Percentiles rank a stretch among this genome's conserved stretches.
Conservation (phyloP, 2,113 vertebrate genomes). For the Dolichotis patagonum region DNA sequence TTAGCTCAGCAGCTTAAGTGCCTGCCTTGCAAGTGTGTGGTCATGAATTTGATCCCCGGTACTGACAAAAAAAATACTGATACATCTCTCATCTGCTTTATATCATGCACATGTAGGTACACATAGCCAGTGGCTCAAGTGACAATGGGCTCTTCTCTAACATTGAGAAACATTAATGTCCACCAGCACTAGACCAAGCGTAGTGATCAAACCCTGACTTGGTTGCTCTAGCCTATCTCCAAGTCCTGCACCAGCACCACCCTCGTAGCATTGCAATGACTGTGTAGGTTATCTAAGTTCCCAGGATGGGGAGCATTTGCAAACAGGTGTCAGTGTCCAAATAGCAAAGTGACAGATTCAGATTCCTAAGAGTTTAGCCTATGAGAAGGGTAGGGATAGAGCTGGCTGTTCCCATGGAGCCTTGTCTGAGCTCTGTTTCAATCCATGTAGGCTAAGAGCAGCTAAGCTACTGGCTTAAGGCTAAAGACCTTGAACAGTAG, state of each 20-base stretch:
- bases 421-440: neutral
- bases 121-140: neutral
- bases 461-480: neutral
- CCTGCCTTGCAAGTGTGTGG: no score
- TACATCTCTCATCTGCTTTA: neutral
- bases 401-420: rapidly evolving
- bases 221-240: neutral
- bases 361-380: neutral
- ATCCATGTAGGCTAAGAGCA: no score
- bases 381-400: neutral
- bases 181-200: neutral
- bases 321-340: neutral
- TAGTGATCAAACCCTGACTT: neutral
- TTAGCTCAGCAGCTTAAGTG: no score
- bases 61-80: neutral
- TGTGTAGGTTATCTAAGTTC: neutral
- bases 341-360: neutral
- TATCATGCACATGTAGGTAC: neutral
- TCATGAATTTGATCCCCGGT: no score
- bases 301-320: neutral
- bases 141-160: neutral
- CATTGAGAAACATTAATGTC: neutral
- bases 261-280: rapidly evolving
- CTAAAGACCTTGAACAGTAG: neutral
- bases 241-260: no score